Base-by-base conservation (phyloP, 64 coral and sea anemone species). In the Trachythela sp. region DNA sequence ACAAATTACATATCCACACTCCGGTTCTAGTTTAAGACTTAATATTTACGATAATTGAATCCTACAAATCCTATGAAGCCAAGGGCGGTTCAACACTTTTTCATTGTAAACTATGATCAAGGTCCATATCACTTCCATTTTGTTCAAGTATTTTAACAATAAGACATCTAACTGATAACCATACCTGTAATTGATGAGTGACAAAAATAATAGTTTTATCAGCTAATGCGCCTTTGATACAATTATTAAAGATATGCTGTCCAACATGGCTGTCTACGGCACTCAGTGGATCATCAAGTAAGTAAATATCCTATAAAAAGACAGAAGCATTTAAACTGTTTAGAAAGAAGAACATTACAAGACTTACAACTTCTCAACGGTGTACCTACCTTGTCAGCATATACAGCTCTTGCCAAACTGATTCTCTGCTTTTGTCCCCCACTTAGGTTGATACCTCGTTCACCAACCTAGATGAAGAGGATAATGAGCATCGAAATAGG, bases 401-500 rank as follows among this genome's bases (percentile, higher is more conserved):
- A 97, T 11, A 97, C 84, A 20, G 95, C 95, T 88, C 95, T 94
- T 18, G 95, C 92, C 42, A 97, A 84, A 75, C 95, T 97, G 33
- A 97, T 94, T 71, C 95, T 85, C 76, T 94, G 92, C 40, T 97
- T 97, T 49, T 97, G 95, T 10, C 95, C 95, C 8, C 95, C 95
- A 52, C 95, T 97, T 15, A 97, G 75, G 56, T 97, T 97, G 13
- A 97, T 97, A 5, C 95, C 95, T 18, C 95, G 89, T 41, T 97
- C 95, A 58, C 95, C 95, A 88, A 97, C 87, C 95, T 93, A n/a
- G 24, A 84, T n/a, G 15, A 56, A 83, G 32, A 70, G 9, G 83
- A 17, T n/a, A 14, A n/a, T 6, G 30, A 68, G 15, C 59, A n/a
- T n/a, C n/a, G 20, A 14, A n/a, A 68, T 68, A 68, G n/a, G n/a